Percentiles rank a stretch among this genome's conserved stretches.
Evolutionary conservation across 1,140 invertebrate species (phyloP).

Genomic region (Drosophila parvula): DNA sequence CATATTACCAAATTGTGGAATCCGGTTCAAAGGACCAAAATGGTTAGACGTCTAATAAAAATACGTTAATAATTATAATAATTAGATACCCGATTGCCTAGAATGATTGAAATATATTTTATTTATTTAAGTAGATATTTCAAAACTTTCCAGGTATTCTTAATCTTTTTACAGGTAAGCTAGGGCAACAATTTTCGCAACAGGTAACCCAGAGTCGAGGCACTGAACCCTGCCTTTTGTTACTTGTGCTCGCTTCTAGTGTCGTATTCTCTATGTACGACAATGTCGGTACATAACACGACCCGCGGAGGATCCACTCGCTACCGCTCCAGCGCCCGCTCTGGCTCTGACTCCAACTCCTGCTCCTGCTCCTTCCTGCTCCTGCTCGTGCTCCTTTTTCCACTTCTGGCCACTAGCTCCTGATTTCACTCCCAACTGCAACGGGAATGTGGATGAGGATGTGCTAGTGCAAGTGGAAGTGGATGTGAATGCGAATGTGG

Average conservation of each 20-base stretch:
- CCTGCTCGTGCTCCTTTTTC: conserved; percentile 8
- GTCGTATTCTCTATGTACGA: conserved; percentile 70
- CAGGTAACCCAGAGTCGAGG: conserved; percentile 15
- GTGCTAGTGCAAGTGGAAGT: conserved; percentile 16
- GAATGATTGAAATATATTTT: background rate
- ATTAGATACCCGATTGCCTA: background rate
- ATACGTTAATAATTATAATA: too few species aligned
- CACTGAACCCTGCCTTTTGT: background rate
- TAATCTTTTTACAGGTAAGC: too few species aligned
- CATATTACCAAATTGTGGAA: too few species aligned
- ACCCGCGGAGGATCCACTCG: conserved; percentile 51
- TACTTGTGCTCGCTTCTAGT: conserved; percentile 23
- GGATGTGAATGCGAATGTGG: conserved; percentile 20
- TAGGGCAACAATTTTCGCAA: background rate
- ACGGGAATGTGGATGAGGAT: conserved; percentile 8
- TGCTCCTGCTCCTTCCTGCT: conserved; percentile 7
- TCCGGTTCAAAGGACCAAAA: too few species aligned
- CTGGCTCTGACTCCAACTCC: conserved; percentile 13
- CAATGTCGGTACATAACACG: conserved; percentile 79
- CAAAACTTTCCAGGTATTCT: too few species aligned
- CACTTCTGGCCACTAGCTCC: conserved; percentile 27
- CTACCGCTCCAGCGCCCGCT: conserved; percentile 25
- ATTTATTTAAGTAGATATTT: background rate
- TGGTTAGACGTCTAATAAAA: too few species aligned
- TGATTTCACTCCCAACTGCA: conserved; percentile 38